Percentiles rank a stretch among this genome's conserved stretches.
phyloP scores from a whole-genome alignment of 1,140 invertebrate species.

The Megathymus violae region DNA sequence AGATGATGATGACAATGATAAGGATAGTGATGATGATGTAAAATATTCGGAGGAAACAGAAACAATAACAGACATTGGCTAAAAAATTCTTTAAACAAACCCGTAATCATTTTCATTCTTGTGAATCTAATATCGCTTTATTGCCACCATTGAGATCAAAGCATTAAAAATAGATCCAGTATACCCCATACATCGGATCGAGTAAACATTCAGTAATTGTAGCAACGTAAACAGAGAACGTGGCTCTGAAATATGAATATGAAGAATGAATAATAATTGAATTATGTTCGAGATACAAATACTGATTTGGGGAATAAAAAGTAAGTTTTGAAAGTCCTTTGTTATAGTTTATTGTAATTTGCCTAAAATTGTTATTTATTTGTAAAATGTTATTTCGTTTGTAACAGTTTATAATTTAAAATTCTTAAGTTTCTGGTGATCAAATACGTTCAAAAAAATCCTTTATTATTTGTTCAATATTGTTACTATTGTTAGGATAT shows the following conservation, averaged over 20 bases:
- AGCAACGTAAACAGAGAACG: constrained; percentile 51
- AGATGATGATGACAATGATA: not conserved
- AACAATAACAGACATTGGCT: not conserved
- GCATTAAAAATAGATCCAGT: constrained; percentile 61
- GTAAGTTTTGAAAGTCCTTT: too few species aligned
- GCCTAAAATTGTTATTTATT: too few species aligned
- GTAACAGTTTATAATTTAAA: too few species aligned
- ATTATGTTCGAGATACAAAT: not conserved
- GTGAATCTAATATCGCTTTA: constrained; percentile 42
- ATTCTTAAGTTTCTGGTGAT: too few species aligned
- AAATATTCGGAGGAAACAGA: not conserved
- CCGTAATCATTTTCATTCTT: constrained; percentile 20
- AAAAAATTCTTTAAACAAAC: constrained; percentile 18
- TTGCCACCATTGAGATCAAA: constrained; percentile 54
- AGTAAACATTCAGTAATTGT: constrained; percentile 61
- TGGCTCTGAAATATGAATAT: constrained; percentile 23
- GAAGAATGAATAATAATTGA: constrained; percentile 6
- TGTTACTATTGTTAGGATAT: too few species aligned
- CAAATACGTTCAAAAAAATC: too few species aligned
- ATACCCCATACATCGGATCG: constrained; percentile 55
- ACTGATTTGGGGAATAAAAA: not conserved
- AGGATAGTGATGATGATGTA: too few species aligned
- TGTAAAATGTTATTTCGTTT: too few species aligned
- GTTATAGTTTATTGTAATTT: too few species aligned
- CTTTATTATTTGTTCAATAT: too few species aligned